These are phyloP conservation scores for Oxyura jamaicensis DNA, from an alignment of 2,113 vertebrate genomes.

Conservation along the genomic window DNA sequence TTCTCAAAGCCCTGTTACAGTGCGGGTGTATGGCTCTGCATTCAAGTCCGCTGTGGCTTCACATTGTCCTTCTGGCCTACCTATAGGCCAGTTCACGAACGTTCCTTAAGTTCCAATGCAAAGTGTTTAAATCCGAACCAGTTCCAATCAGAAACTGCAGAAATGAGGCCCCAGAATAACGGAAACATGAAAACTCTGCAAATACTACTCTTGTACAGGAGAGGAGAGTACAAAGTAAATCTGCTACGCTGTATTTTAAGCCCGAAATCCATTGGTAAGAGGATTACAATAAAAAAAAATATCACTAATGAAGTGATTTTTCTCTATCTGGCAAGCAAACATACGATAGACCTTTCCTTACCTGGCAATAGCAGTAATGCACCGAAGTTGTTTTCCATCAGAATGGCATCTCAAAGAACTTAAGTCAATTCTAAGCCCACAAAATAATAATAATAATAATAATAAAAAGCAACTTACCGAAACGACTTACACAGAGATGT, in stretches of 20 bases:
- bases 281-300: not conserved
- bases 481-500: not conserved
- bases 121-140: not conserved
- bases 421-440: not conserved
- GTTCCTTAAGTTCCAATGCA: not conserved
- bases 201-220: not conserved
- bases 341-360: not conserved
- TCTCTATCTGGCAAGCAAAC: not conserved
- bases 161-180: not conserved
- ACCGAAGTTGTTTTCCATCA: not conserved
- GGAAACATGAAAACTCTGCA: not conserved
- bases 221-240: not conserved
- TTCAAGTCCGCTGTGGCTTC: not conserved
- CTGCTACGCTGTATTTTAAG: not conserved
- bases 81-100: not conserved
- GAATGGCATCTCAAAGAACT: not conserved
- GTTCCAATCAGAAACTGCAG: not conserved
- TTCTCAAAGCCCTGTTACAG: not conserved
- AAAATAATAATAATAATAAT: not conserved
- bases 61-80: not conserved
- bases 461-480: not conserved
- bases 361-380: not conserved
- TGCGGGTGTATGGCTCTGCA: not conserved
- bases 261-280: conserved; percentile 20
- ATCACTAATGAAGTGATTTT: conserved; percentile 17